Evolutionary conservation across 1,140 invertebrate genomes (phyloP).

Genomic region (Diachasmimorpha longicaudata): DNA sequence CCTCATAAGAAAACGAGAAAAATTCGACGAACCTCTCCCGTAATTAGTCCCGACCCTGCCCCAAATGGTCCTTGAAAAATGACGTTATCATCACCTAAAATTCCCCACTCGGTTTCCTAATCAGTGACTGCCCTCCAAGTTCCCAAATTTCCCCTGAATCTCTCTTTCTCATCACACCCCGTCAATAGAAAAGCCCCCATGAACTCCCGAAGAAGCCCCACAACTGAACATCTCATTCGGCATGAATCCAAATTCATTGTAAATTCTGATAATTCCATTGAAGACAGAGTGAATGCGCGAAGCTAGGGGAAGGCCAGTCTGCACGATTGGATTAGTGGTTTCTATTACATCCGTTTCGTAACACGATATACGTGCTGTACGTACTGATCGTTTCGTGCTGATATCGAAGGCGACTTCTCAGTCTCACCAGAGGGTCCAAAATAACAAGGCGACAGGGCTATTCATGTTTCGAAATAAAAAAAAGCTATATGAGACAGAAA

Average conservation of each 20-base stretch:
- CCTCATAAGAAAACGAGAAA: too few species aligned
- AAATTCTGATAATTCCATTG: conserved; percentile 4
- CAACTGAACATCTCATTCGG: neutral
- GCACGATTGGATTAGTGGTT: conserved; percentile 29
- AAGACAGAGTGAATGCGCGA: neutral
- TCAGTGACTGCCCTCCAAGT: too few species aligned
- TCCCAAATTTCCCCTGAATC: too few species aligned
- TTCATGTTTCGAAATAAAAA: neutral
- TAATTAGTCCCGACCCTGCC: too few species aligned
- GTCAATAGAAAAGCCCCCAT: too few species aligned
- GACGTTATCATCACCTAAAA: too few species aligned
- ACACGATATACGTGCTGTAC: conserved; percentile 31
- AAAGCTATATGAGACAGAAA: neutral
- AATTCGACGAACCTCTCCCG: too few species aligned
- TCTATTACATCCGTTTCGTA: conserved; percentile 32
- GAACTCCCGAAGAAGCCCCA: neutral
- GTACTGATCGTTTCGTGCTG: conserved; percentile 27
- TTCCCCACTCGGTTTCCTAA: too few species aligned
- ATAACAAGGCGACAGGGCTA: neutral
- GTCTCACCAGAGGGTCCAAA: neutral
- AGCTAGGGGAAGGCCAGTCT: conserved; percentile 10
- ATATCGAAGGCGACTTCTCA: conserved; percentile 12
- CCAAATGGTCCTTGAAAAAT: too few species aligned
- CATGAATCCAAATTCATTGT: neutral
- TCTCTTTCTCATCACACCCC: too few species aligned